Evolutionary conservation across 2,797 vertebrate genomes (phyloP).

Genomic region (Valencia hispanica): DNA sequence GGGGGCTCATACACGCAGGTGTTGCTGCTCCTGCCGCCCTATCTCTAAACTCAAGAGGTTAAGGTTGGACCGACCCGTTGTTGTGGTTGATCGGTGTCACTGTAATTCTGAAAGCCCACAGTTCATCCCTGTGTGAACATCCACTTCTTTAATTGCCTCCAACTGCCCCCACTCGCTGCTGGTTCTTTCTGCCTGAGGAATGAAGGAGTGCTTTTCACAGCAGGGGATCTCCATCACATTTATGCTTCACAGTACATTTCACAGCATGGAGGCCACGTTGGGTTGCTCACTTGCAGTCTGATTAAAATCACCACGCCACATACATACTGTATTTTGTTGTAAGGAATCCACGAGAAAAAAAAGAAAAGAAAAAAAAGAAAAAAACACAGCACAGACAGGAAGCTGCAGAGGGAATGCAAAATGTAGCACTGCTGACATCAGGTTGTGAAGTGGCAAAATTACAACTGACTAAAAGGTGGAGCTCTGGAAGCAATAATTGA

Average conservation of each 20-base stretch:
- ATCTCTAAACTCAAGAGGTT: conserved; percentile 11
- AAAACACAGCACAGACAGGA: neutral
- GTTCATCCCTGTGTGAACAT: conserved; percentile 14
- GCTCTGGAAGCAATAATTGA: neutral
- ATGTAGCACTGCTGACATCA: conserved; percentile 68
- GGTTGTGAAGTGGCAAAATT: conserved; percentile 54
- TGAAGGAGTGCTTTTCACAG: neutral
- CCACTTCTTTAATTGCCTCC: neutral
- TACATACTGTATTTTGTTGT: neutral
- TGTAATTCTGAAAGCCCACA: conserved; percentile 21
- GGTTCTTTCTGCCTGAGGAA: neutral
- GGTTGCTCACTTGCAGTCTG: neutral
- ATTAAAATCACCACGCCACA: neutral
- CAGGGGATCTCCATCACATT: neutral
- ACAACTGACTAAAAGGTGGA: conserved; percentile 12
- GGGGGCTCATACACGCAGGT: conserved; percentile 39
- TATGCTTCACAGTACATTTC: neutral
- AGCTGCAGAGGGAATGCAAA: neutral
- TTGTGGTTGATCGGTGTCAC: conserved; percentile 48
- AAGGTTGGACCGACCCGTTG: conserved; percentile 49
- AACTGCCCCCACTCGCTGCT: neutral
- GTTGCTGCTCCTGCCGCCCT: conserved; percentile 39
- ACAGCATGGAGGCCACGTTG: neutral
- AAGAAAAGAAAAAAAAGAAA: neutral
- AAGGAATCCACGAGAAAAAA: neutral